Evolutionary conservation across 2,113 vertebrate genomes (phyloP).

Genomic region (Mesitornis unicolor): DNA sequence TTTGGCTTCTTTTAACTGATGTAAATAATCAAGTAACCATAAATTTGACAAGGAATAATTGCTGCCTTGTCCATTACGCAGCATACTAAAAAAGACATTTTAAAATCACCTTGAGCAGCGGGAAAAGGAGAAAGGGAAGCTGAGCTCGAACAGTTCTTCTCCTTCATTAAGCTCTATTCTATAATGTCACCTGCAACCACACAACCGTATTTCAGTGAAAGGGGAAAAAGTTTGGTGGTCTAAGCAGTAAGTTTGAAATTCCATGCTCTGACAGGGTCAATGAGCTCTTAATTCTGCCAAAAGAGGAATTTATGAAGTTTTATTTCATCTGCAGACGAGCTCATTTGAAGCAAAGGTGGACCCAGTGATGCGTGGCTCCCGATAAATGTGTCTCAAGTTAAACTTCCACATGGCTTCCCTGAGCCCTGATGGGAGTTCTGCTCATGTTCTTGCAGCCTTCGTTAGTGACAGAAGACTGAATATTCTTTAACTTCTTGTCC

Average conservation of each 20-base stretch:
- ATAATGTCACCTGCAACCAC: neutral
- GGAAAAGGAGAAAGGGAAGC: neutral
- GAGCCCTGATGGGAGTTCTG: neutral
- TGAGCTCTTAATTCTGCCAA: neutral
- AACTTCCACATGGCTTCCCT: neutral
- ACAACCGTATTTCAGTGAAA: neutral
- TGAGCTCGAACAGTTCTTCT: neutral
- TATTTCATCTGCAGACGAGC: neutral
- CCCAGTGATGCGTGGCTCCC: neutral
- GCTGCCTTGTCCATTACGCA: neutral
- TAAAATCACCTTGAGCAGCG: constrained; percentile 50
- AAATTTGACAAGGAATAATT: constrained; percentile 51
- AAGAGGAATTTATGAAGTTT: neutral
- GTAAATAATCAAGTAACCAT: constrained; percentile 55
- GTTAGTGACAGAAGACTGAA: neutral
- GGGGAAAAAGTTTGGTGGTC: neutral
- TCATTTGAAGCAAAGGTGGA: neutral
- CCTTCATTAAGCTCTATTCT: neutral
- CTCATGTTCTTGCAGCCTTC: neutral
- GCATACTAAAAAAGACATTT: constrained; percentile 32
- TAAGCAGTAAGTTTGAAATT: neutral
- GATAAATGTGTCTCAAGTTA: neutral
- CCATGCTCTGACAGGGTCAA: neutral
- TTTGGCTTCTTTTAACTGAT: constrained; percentile 10
- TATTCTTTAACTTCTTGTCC: neutral